These are phyloP conservation scores for Spodoptera picta DNA, from an alignment of 2,888 invertebrate genomes.

Conservation along the genomic window DNA sequence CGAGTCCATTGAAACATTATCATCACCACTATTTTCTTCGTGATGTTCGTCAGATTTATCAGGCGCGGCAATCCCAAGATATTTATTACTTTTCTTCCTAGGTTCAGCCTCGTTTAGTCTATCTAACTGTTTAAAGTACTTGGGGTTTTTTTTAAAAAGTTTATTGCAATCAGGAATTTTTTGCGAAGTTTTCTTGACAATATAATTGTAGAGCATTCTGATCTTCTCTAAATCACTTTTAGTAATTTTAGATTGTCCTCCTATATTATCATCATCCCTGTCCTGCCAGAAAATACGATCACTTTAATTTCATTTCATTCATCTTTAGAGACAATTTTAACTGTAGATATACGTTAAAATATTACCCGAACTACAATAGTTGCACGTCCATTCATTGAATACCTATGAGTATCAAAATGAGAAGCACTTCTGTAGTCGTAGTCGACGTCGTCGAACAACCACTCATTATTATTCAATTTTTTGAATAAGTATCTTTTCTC, in stretches of 20 bases:
- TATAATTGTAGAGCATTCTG: conserved; percentile 72
- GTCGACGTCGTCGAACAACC: conserved; percentile 72
- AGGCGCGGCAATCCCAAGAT: conserved; percentile 50
- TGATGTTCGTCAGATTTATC: no score
- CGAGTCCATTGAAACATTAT: background rate
- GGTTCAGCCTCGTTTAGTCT: conserved; percentile 12
- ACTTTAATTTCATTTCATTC: background rate
- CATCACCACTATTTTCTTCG: background rate
- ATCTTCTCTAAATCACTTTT: conserved; percentile 70
- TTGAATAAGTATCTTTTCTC: conserved; percentile 70
- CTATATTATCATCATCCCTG: background rate
- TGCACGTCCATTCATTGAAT: conserved; percentile 70
- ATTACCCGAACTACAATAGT: conserved; percentile 69
- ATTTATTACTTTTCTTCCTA: conserved; percentile 65
- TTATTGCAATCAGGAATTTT: conserved; percentile 65
- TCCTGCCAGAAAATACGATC: conserved; percentile 6
- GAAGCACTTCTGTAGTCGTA: conserved; percentile 76
- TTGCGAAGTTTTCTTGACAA: conserved; percentile 56
- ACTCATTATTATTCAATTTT: conserved; percentile 63
- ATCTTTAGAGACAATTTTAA: background rate
- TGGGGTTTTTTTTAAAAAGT: conserved; percentile 65
- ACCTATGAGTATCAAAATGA: conserved; percentile 69
- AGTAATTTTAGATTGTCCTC: conserved; percentile 59
- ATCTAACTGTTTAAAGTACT: conserved; percentile 47
- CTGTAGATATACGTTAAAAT: background rate